A percentile compares a stretch with the other conserved stretches of the same genome.
These are phyloP conservation scores for Branchinecta lynchi DNA, from an alignment of 1,140 invertebrate species.

Conservation along the genomic window DNA sequence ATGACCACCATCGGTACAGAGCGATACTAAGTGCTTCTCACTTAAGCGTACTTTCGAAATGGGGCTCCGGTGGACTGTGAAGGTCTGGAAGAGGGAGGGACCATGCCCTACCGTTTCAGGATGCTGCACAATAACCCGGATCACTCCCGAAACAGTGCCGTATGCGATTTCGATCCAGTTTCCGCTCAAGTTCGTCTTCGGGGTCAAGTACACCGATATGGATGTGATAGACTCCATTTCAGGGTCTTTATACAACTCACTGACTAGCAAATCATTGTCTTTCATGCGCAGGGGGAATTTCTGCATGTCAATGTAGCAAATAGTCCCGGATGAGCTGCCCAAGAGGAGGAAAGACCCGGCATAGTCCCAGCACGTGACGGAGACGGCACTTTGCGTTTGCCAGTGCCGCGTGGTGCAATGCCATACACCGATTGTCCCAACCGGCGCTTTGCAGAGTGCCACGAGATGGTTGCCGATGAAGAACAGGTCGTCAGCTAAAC, in stretches of 20 bases:
- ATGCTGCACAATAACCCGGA: slow-evolving; percentile 93
- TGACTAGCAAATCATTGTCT: slow-evolving; percentile 93
- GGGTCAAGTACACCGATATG: slow-evolving; percentile 94
- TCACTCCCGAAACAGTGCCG: slow-evolving; percentile 84
- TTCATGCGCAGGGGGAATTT: slow-evolving; percentile 98
- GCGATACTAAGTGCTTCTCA: slow-evolving; percentile 90
- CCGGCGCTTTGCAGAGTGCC: slow-evolving; percentile 55
- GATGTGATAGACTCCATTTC: slow-evolving; percentile 88
- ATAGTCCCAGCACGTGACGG: slow-evolving; percentile 86
- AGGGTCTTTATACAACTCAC: slow-evolving; percentile 87
- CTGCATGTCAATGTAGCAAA: slow-evolving; percentile 99
- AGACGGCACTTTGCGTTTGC: slow-evolving; percentile 89
- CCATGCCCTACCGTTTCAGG: slow-evolving; percentile 95
- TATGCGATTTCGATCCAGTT: slow-evolving; percentile 99
- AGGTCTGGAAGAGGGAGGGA: slow-evolving; percentile 93
- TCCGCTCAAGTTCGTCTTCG: slow-evolving; percentile 90
- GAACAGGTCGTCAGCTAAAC: slow-evolving; percentile 84
- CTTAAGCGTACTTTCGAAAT: slow-evolving; percentile 90
- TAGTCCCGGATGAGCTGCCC: slow-evolving; percentile 88
- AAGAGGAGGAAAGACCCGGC: slow-evolving; percentile 86
- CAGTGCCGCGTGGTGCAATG: slow-evolving; percentile 96
- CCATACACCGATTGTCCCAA: slow-evolving; percentile 97
- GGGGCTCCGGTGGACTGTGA: slow-evolving; percentile 89
- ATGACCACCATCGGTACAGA: slow-evolving; percentile 95
- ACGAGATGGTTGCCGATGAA: slow-evolving; percentile 95